A percentile compares a stretch with the other conserved stretches of the same genome.
Conservation (phyloP, 2,797 vertebrate genomes). For the Parotocinclus haroldoi region DNA sequence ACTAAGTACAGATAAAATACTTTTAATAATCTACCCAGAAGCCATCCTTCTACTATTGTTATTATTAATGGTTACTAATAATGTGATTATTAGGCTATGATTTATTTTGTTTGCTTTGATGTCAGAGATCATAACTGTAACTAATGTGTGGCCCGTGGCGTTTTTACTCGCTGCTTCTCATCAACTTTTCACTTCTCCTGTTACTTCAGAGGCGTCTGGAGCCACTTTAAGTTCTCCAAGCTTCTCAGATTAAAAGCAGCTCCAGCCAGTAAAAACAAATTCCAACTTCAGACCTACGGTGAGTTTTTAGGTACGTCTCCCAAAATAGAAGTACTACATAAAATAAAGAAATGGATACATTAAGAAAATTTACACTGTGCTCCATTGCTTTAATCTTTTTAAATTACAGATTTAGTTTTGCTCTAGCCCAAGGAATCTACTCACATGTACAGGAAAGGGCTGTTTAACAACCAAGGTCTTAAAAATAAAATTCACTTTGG, state of each 20-base stretch:
- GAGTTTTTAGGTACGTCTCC: conserved; percentile 11
- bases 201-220: conserved; percentile 72
- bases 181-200: conserved; percentile 62
- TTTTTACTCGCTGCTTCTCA: conserved; percentile 61
- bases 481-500: too few species aligned
- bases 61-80: conserved; percentile 42
- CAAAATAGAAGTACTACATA: conserved; percentile 12
- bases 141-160: conserved; percentile 61
- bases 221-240: conserved; percentile 50
- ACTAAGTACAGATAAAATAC: background rate
- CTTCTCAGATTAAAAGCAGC: conserved; percentile 80
- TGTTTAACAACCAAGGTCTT: too few species aligned
- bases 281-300: conserved; percentile 23
- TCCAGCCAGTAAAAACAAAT: conserved; percentile 48
- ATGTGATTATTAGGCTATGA: conserved; percentile 60
- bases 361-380: background rate
- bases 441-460: too few species aligned
- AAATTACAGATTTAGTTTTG: too few species aligned
- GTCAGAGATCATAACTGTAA: conserved; percentile 66
- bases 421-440: too few species aligned
- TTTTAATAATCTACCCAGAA: background rate
- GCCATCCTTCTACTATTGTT: background rate
- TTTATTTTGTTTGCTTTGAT: conserved; percentile 51
- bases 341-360: background rate
- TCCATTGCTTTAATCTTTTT: too few species aligned